These are phyloP conservation scores for Megalopta genalis DNA, from an alignment of 1,140 invertebrate genomes.

Conservation along the genomic window DNA sequence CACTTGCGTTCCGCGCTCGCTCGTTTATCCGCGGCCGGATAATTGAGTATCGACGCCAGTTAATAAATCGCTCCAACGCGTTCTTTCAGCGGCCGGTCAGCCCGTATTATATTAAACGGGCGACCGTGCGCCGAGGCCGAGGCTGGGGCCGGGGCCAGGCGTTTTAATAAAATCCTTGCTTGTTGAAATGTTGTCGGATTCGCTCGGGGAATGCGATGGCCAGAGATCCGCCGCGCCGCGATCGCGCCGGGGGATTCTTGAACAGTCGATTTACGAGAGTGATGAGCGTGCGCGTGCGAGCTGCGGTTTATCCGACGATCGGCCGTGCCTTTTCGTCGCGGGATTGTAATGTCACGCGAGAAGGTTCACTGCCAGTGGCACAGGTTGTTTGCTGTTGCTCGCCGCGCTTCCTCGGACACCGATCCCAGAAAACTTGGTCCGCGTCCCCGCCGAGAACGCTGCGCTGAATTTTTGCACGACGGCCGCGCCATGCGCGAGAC, in stretches of 20 bases:
- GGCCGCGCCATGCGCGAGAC: no score
- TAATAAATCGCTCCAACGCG: constrained; percentile 43
- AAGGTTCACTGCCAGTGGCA: background rate
- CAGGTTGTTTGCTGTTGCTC: background rate
- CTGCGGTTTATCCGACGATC: background rate
- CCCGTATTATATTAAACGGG: background rate
- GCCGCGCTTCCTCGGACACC: no score
- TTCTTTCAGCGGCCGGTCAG: constrained; percentile 10
- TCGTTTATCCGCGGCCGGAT: constrained; percentile 24
- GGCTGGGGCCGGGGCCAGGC: background rate
- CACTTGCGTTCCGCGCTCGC: constrained; percentile 12
- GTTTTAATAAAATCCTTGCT: constrained; percentile 9
- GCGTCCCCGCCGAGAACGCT: no score
- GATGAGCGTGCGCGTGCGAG: background rate
- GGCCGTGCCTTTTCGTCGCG: background rate
- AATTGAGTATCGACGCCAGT: constrained; percentile 47
- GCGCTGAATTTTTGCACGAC: no score
- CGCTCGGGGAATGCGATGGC: background rate
- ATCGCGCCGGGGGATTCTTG: background rate
- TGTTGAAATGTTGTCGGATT: background rate
- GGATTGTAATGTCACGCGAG: background rate
- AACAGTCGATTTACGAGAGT: background rate
- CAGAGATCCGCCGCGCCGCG: no score
- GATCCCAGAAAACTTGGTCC: no score
- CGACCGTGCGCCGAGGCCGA: constrained; percentile 8